phyloP scores from a whole-genome alignment of 53 echinoderm and acorn worm species.

The Hippasteria phrygiana region DNA sequence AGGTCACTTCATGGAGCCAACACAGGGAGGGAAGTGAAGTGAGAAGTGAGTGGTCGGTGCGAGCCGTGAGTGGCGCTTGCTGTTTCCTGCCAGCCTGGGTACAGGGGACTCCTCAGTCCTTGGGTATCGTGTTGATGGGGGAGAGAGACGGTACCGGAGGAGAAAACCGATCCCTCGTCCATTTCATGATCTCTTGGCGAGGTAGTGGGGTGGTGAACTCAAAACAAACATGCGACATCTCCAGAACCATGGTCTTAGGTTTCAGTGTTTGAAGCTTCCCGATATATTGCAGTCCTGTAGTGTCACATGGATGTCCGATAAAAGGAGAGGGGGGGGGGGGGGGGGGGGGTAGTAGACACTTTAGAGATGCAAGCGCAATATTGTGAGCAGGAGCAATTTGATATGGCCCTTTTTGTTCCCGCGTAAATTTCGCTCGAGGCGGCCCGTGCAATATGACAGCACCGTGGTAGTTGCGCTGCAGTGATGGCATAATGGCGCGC shows the following conservation, averaged over 20 bases:
- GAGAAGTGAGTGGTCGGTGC: slow-evolving; percentile 48
- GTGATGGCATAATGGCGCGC: slow-evolving; percentile 1
- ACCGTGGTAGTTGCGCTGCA: slow-evolving; percentile 7
- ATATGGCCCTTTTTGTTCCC: slow-evolving; percentile 53
- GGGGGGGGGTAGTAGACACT: slow-evolving; percentile 42
- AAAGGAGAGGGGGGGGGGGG: slow-evolving; percentile 9
- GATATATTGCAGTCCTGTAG: slow-evolving; percentile 45
- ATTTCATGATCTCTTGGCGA: slow-evolving; percentile 57
- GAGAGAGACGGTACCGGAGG: slow-evolving; percentile 5
- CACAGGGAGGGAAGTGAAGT: slow-evolving; percentile 42
- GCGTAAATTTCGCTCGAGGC: slow-evolving; percentile 57
- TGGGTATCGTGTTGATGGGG: slow-evolving; percentile 38
- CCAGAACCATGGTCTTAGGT: slow-evolving; percentile 39
- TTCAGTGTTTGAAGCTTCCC: slow-evolving; percentile 49
- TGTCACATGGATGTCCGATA: slow-evolving; percentile 60
- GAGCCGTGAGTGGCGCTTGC: slow-evolving; percentile 54
- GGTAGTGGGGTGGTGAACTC: slow-evolving; percentile 60
- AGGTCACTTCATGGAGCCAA: slow-evolving; percentile 55
- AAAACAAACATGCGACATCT: slow-evolving; percentile 60
- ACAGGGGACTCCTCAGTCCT: slow-evolving; percentile 33
- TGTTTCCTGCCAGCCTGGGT: slow-evolving; percentile 38
- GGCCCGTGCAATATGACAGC: slow-evolving; percentile 54
- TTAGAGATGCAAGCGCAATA: slow-evolving; percentile 54
- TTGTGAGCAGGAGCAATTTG: slow-evolving; percentile 58
- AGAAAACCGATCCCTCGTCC: slow-evolving; percentile 46